These are phyloP conservation scores for Heliconius cydno DNA, from an alignment of 2,888 invertebrate genomes.

Conservation along the genomic window DNA sequence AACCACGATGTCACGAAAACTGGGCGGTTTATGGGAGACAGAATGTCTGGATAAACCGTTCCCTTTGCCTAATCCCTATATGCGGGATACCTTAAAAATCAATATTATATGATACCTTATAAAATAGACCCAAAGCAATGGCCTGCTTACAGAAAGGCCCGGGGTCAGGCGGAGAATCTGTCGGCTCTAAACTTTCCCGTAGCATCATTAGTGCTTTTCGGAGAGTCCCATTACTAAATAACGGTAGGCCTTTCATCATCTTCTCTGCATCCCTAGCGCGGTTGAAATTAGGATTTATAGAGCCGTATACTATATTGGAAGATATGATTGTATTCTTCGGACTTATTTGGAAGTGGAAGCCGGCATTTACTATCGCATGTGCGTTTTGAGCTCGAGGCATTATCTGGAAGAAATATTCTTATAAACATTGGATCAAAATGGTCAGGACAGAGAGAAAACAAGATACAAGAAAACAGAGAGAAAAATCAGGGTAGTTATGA, in stretches of 20 bases:
- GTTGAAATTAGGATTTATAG: conserved; percentile 81
- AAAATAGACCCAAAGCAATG: conserved; percentile 90
- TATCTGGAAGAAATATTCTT: conserved; percentile 78
- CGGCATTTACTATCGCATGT: conserved; percentile 90
- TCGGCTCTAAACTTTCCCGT: conserved; percentile 85
- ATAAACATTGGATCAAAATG: too few species aligned
- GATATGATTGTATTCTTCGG: conserved; percentile 66
- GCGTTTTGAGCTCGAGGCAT: conserved; percentile 90
- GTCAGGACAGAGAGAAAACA: too few species aligned
- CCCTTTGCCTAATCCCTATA: too few species aligned
- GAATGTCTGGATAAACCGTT: too few species aligned
- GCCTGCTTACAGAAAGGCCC: conserved; percentile 87
- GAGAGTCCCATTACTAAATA: conserved; percentile 72
- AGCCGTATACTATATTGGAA: conserved; percentile 86
- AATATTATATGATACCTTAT: conserved; percentile 84
- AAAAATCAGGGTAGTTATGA: too few species aligned
- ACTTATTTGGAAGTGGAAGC: conserved; percentile 85
- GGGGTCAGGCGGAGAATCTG: conserved; percentile 86
- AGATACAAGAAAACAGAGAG: too few species aligned
- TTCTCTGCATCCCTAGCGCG: conserved; percentile 85
- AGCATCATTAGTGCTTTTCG: conserved; percentile 80
- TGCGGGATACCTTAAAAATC: too few species aligned
- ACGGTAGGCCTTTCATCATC: conserved; percentile 68
- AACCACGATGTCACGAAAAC: too few species aligned
- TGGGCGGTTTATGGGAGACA: too few species aligned